These are phyloP conservation scores for Hippocampus abdominalis DNA, from an alignment of 2,113 vertebrate genomes.

Conservation along the genomic window DNA sequence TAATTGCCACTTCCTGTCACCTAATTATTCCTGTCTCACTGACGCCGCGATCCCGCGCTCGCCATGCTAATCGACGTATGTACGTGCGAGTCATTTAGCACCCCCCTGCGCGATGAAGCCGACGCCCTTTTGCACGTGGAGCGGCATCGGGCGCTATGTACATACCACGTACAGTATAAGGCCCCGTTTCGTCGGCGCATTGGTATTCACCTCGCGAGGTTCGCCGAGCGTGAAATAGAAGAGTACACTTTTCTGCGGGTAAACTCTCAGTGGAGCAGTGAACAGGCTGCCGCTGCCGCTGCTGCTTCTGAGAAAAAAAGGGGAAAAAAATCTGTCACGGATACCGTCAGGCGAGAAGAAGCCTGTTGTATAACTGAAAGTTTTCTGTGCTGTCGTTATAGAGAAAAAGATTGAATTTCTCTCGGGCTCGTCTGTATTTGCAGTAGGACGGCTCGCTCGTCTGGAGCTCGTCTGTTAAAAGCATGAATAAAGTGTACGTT, in stretches of 20 bases:
- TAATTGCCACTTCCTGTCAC: slow-evolving; percentile 53
- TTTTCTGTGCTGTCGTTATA: not conserved
- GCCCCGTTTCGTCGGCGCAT: slow-evolving; percentile 35
- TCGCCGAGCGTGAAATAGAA: slow-evolving; percentile 55
- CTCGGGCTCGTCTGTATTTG: not conserved
- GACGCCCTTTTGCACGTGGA: slow-evolving; percentile 28
- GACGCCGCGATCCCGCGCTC: slow-evolving; percentile 52
- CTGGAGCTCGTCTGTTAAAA: too few species aligned
- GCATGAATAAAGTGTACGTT: too few species aligned
- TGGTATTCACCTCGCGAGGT: slow-evolving; percentile 59
- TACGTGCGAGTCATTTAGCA: slow-evolving; percentile 23
- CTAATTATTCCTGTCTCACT: slow-evolving; percentile 56
- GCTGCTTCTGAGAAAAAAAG: slow-evolving; percentile 24
- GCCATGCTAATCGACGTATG: slow-evolving; percentile 8
- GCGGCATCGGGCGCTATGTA: slow-evolving; percentile 11
- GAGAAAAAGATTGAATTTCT: not conserved
- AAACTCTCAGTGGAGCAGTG: slow-evolving; percentile 40
- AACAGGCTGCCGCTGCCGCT: slow-evolving; percentile 35
- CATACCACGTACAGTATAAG: not conserved
- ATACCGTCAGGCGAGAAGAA: slow-evolving; percentile 14
- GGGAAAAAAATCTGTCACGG: slow-evolving; percentile 13
- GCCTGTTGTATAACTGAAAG: slow-evolving; percentile 3
- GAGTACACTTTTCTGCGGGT: slow-evolving; percentile 44
- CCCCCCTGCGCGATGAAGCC: slow-evolving; percentile 33
- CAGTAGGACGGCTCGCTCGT: not conserved